Evolutionary conservation across 2,113 vertebrate genomes (phyloP).

Genomic region (Xenotilapia caudafasciata): DNA sequence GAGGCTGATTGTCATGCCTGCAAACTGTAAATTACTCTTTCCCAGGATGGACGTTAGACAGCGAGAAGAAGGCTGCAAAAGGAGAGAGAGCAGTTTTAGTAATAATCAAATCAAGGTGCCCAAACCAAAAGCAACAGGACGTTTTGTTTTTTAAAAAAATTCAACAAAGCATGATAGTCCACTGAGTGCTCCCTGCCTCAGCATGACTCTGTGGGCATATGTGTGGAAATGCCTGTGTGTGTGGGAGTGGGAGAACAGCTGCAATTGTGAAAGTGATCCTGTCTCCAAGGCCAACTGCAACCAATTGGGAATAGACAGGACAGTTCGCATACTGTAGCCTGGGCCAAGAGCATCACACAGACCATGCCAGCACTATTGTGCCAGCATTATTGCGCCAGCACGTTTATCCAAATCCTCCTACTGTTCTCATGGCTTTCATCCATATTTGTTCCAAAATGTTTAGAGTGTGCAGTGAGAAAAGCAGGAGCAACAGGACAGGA

Average conservation of each 20-base stretch:
- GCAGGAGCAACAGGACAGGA: background rate
- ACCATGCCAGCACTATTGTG: background rate
- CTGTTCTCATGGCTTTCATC: constrained; percentile 20
- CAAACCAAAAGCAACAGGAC: background rate
- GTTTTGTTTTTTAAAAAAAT: background rate
- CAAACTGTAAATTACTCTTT: constrained; percentile 97
- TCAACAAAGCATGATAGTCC: background rate
- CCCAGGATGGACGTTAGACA: constrained; percentile 89
- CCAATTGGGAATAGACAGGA: constrained; percentile 30
- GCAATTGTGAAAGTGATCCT: constrained; percentile 61
- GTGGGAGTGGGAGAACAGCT: constrained; percentile 60
- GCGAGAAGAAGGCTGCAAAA: constrained; percentile 80
- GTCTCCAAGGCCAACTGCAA: constrained; percentile 53
- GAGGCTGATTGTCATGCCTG: constrained; percentile 93
- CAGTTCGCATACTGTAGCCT: constrained; percentile 2
- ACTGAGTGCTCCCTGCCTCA: background rate
- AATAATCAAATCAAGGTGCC: background rate
- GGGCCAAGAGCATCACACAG: constrained; percentile 11
- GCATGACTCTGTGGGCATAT: background rate
- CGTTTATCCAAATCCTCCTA: background rate
- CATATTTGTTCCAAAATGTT: constrained; percentile 2
- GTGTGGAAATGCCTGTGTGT: constrained; percentile 40
- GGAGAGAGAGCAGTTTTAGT: background rate
- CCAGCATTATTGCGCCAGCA: background rate
- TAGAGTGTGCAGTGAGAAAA: constrained; percentile 6